Conservation (phyloP, 2,797 vertebrate species). For the Danio kyathit region DNA sequence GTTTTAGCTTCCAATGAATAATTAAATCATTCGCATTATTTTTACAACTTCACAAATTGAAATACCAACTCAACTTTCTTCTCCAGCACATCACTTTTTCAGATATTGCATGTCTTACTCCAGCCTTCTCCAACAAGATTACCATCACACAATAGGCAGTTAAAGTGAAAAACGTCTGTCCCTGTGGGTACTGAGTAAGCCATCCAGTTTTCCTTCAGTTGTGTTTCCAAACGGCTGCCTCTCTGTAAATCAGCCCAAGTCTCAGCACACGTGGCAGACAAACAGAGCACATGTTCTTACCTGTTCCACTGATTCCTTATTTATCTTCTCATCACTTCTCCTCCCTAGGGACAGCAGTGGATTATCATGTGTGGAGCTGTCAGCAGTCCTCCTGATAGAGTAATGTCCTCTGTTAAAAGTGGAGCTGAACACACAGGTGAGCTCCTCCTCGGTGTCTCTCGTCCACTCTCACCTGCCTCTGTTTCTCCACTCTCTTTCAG, state of each 20-base stretch:
- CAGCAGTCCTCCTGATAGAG: slow-evolving; percentile 44
- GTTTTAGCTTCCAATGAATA: background rate
- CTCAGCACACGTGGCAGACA: slow-evolving; percentile 6
- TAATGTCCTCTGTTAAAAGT: slow-evolving; percentile 19
- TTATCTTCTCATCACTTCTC: slow-evolving; percentile 42
- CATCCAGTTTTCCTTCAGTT: slow-evolving; percentile 10
- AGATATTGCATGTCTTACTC: background rate
- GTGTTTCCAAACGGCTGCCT: background rate
- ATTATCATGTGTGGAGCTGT: slow-evolving; percentile 37
- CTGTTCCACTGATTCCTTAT: slow-evolving; percentile 37
- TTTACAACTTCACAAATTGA: background rate
- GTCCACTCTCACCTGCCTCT: slow-evolving; percentile 70
- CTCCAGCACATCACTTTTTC: background rate
- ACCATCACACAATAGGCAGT: slow-evolving; percentile 13
- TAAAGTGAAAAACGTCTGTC: background rate
- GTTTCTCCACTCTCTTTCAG: slow-evolving; percentile 67
- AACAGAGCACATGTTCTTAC: slow-evolving; percentile 42
- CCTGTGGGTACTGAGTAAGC: slow-evolving; percentile 8
- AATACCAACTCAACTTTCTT: background rate
- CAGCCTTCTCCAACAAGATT: background rate
- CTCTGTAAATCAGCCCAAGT: slow-evolving; percentile 14
- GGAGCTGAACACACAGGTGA: slow-evolving; percentile 18
- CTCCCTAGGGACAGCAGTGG: slow-evolving; percentile 23
- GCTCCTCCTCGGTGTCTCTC: slow-evolving; percentile 59
- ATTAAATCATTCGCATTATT: background rate